These are phyloP conservation scores for Leucosticte australis DNA, from an alignment of 2,113 vertebrate species.

Conservation along the genomic window DNA sequence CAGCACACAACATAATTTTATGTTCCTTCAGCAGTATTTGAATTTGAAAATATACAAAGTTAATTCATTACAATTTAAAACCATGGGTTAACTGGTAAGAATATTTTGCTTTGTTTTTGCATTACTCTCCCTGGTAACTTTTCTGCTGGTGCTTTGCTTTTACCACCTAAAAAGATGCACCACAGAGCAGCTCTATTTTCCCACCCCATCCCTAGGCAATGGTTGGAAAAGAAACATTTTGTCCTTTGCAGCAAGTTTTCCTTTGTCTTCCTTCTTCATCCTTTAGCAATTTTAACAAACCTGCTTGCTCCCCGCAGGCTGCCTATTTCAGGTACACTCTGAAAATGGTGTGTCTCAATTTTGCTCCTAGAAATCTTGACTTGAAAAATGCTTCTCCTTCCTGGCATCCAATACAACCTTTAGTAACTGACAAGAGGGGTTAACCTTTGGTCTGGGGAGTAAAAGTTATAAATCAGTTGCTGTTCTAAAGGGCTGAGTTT, in stretches of 20 bases:
- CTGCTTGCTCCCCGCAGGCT: not conserved
- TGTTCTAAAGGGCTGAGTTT: conserved; percentile 25
- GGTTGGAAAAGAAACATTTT: not conserved
- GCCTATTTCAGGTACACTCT: conserved; percentile 5
- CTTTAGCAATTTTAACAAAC: conserved; percentile 20
- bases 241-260: not conserved
- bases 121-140: not conserved
- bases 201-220: not conserved
- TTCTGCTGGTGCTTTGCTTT: not conserved
- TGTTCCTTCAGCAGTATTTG: not conserved
- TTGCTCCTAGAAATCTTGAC: conserved; percentile 27
- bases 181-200: not conserved
- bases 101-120: not conserved
- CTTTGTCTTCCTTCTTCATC: not conserved
- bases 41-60: not conserved
- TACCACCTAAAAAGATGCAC: not conserved
- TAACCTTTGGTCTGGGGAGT: conserved; percentile 25
- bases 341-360: conserved; percentile 8
- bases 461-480: conserved; percentile 20
- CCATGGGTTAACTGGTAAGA: not conserved
- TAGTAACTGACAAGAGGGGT: not conserved
- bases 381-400: conserved; percentile 40
- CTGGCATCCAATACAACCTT: conserved; percentile 4
- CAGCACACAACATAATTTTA: not conserved
- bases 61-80: not conserved